Evolutionary conservation across 2,113 vertebrate species (phyloP).

Genomic region (Halcyon malimbica): DNA sequence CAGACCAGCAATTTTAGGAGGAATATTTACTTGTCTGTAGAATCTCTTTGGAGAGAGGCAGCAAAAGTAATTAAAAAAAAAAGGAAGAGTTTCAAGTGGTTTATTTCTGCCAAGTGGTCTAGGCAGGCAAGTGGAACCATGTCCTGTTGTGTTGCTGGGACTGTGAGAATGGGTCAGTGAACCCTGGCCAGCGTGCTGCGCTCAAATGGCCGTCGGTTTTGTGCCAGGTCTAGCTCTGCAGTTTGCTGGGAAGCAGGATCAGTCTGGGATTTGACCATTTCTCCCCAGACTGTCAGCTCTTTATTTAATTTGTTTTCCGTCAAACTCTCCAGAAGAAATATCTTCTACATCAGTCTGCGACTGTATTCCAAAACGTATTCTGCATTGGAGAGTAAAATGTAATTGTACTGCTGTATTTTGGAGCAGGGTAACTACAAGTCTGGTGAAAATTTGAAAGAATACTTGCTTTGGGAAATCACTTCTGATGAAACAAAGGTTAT

Average conservation of each 20-base stretch:
- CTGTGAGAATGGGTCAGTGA: neutral
- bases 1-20: neutral
- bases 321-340: neutral
- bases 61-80: neutral
- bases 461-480: neutral
- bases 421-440: neutral
- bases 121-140: neutral
- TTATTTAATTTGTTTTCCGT: conserved; percentile 34
- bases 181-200: neutral
- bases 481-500: neutral
- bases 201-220: neutral
- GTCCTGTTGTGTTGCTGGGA: neutral
- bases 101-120: neutral
- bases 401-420: neutral
- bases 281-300: conserved; percentile 5
- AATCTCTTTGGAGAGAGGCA: neutral
- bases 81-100: neutral
- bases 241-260: conserved; percentile 17
- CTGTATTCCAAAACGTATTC: neutral
- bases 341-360: neutral
- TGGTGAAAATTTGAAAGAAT: neutral
- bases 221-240: conserved; percentile 4
- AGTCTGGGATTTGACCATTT: conserved; percentile 10
- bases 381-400: neutral
- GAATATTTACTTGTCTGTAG: neutral